Evolutionary conservation across 2,113 vertebrate genomes (phyloP).

Genomic region (Phodopus roborovskii): DNA sequence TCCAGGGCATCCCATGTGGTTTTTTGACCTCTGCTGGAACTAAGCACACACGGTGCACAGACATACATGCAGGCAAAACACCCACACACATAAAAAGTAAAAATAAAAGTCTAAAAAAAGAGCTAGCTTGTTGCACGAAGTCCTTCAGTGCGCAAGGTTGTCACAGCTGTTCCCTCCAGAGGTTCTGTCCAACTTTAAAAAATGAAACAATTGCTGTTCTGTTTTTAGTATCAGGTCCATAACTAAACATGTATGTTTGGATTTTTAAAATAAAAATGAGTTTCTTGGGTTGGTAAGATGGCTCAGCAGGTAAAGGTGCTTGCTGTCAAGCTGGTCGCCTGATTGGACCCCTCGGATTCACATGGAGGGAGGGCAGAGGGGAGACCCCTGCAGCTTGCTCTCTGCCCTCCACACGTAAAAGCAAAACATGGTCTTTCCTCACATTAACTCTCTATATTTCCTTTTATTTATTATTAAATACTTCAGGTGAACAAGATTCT

Average conservation of each 20-base stretch:
- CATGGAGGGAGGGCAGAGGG: neutral
- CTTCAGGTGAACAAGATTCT: neutral
- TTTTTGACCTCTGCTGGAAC: neutral
- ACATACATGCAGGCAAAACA: neutral
- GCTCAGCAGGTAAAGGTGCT: neutral
- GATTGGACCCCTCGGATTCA: neutral
- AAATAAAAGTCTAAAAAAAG: neutral
- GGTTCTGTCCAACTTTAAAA: neutral
- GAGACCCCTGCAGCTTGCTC: neutral
- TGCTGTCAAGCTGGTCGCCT: neutral
- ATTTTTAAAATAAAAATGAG: conserved; percentile 33
- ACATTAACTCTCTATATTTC: neutral
- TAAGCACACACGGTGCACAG: neutral
- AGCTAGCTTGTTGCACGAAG: neutral
- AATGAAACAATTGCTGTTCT: neutral
- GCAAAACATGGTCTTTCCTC: neutral
- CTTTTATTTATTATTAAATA: conserved; percentile 38
- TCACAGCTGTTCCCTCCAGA: neutral
- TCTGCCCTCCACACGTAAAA: too few species aligned
- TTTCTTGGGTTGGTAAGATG: too few species aligned
- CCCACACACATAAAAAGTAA: neutral
- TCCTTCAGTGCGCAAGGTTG: neutral
- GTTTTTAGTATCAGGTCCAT: neutral
- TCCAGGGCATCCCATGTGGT: neutral
- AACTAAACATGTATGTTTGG: neutral